Percentiles rank a stretch among this genome's conserved stretches.
phyloP scores from a whole-genome alignment of 2,888 invertebrate genomes.

The Beris morrisii region DNA sequence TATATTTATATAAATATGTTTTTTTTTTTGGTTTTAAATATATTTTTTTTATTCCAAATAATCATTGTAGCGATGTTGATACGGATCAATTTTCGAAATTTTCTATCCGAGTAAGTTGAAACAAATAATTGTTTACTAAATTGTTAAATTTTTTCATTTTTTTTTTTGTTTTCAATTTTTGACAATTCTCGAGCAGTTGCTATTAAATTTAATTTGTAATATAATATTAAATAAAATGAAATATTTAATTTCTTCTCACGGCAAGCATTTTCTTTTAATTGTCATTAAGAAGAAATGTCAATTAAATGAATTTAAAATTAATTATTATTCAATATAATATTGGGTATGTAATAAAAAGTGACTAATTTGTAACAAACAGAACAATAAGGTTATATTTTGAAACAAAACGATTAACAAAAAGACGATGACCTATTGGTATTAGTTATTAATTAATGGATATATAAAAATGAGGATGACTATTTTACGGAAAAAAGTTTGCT shows the following conservation, averaged over 20 bases:
- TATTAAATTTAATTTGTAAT: no score
- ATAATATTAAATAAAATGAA: conserved; percentile 23
- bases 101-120: conserved; percentile 18
- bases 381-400: no score
- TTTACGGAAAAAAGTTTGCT: no score
- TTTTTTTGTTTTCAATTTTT: conserved; percentile 13
- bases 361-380: no score
- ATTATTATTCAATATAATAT: no score
- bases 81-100: conserved; percentile 16
- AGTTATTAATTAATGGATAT: no score
- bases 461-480: no score
- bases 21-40: conserved; percentile 39
- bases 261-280: not conserved
- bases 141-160: conserved; percentile 23
- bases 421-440: no score
- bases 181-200: conserved; percentile 35
- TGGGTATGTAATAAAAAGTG: no score
- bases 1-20: conserved; percentile 41
- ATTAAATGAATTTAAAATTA: no score
- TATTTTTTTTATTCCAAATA: conserved; percentile 23
- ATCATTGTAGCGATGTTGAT: conserved; percentile 22
- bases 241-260: conserved; percentile 27
- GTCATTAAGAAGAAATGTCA: no score
- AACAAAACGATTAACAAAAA: no score
- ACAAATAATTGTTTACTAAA: conserved; percentile 16